Evolutionary conservation across 1,140 invertebrate genomes (phyloP), one percentile per base, ranked within the genome.

Genomic region (Drosophila jambulina): DNA sequence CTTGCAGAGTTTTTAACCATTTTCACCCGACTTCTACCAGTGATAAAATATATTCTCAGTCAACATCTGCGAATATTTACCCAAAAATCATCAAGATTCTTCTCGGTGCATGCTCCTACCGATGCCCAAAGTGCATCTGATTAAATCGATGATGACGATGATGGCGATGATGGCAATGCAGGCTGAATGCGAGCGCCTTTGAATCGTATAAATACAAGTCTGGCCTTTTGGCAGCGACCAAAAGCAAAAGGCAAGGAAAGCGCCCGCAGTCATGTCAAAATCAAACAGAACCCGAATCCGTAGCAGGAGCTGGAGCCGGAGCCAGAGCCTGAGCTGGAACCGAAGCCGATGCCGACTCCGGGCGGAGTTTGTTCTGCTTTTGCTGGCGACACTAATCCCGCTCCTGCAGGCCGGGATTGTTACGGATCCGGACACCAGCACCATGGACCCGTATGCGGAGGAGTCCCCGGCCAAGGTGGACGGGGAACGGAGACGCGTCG

Each of bases 141-240:
- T 85, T 81, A 85, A 81, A 48, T 76, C 67, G 75, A 60, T 72
- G 23, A 54, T 56, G 61, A 23, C 46, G 60, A 57, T 60, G 51
- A 21, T 29, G 48, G n/a, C 4, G 58, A n/a, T n/a, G 45, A 36
- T 27, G 60, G 29, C 32, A 63, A 51, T 49, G 25, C 59, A 45
- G 71, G 56, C 71, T 34, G 29, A 65, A 21, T 15, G 17, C 29
- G 60, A 27, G 21, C 19, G 40, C 45, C 45, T 49, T 46, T 40
- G 48, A 46, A 57, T 85, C 67, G 82, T 88, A 88, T 88, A 88
- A 88, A 88, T 88, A 90, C 67, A 70, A 81, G 85, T 60, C 74
- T 42, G 42, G 36, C 40, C 59, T 43, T 62, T 79, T 63, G 53
- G 64, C 51, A 68, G 51, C 36, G 29, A 57, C 40, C 75, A 78